Conservation (phyloP, 2,113 vertebrate species). For the Rhegmatorhina hoffmannsi region DNA sequence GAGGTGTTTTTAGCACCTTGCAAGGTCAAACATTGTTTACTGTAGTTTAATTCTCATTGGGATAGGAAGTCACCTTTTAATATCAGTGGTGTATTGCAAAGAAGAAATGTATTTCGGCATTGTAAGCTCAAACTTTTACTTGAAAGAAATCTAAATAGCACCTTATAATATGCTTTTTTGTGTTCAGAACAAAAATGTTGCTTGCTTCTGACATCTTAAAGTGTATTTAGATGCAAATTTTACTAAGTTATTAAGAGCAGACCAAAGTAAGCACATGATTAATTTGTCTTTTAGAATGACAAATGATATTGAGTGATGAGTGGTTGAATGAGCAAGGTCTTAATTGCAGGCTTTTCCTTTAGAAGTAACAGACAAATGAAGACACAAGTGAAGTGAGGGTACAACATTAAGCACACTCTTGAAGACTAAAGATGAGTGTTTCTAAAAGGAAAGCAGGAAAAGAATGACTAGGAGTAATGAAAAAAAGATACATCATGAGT, state of each 20-base stretch:
- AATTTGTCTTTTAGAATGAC: conserved; percentile 5
- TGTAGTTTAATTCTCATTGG: not conserved
- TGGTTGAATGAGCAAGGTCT: conserved; percentile 10
- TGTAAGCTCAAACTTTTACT: not conserved
- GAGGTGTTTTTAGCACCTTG: not conserved
- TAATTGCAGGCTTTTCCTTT: conserved; percentile 1
- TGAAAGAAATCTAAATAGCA: not conserved
- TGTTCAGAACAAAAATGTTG: not conserved
- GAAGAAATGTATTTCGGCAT: not conserved
- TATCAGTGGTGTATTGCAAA: not conserved
- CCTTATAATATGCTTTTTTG: not conserved
- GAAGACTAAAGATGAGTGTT: conserved; percentile 4
- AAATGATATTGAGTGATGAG: conserved; percentile 28
- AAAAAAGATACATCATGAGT: conserved; percentile 40
- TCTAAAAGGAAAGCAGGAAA: conserved; percentile 35
- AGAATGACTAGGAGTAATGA: conserved; percentile 26
- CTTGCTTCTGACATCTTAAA: not conserved
- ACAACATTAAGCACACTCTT: conserved; percentile 46
- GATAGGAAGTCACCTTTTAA: not conserved
- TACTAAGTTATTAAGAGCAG: not conserved
- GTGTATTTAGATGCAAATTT: not conserved
- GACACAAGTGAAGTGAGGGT: conserved; percentile 44
- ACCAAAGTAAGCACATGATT: not conserved
- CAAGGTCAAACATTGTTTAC: not conserved
- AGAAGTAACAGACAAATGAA: conserved; percentile 23